Conservation (phyloP, 2,888 invertebrate species). For the Caenorhabditis doughertyi region DNA sequence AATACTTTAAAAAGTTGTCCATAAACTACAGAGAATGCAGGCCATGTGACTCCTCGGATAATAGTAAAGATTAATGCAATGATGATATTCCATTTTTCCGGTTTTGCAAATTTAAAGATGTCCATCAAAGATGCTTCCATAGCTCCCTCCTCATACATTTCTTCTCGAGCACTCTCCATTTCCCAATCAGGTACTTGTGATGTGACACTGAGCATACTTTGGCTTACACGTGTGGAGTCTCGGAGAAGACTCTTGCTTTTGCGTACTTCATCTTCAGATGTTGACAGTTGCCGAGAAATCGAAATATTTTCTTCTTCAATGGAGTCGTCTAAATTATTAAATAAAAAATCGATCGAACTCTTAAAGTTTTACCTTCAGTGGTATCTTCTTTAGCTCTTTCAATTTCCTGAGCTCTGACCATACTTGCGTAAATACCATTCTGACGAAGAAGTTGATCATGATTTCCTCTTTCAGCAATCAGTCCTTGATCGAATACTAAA, state of each 20-base stretch:
- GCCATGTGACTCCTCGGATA: slow-evolving; percentile 77
- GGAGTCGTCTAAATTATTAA: slow-evolving; percentile 37
- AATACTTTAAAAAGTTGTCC: slow-evolving; percentile 76
- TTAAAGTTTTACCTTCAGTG: slow-evolving; percentile 27
- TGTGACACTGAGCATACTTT: slow-evolving; percentile 65
- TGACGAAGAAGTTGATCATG: slow-evolving; percentile 38
- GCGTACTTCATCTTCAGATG: slow-evolving; percentile 39
- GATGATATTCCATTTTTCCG: slow-evolving; percentile 67
- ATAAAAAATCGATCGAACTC: not conserved
- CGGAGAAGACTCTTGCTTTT: slow-evolving; percentile 43
- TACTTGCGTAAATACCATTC: slow-evolving; percentile 86
- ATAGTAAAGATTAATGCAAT: slow-evolving; percentile 71
- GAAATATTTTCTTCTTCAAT: not conserved
- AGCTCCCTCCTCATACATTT: slow-evolving; percentile 71
- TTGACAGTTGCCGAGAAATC: slow-evolving; percentile 7
- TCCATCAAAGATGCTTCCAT: slow-evolving; percentile 73
- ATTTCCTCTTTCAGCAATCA: slow-evolving; percentile 81
- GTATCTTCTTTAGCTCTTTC: slow-evolving; percentile 69
- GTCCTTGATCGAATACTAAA: slow-evolving; percentile 83
- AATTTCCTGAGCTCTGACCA: slow-evolving; percentile 82
- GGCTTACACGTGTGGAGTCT: slow-evolving; percentile 62
- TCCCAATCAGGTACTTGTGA: slow-evolving; percentile 64
- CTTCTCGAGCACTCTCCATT: slow-evolving; percentile 69
- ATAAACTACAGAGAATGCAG: slow-evolving; percentile 79
- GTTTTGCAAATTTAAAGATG: slow-evolving; percentile 71